Evolutionary conservation across 1,140 invertebrate species (phyloP), one percentile per base, ranked within the genome.

Genomic region (Heliconius melpomene): DNA sequence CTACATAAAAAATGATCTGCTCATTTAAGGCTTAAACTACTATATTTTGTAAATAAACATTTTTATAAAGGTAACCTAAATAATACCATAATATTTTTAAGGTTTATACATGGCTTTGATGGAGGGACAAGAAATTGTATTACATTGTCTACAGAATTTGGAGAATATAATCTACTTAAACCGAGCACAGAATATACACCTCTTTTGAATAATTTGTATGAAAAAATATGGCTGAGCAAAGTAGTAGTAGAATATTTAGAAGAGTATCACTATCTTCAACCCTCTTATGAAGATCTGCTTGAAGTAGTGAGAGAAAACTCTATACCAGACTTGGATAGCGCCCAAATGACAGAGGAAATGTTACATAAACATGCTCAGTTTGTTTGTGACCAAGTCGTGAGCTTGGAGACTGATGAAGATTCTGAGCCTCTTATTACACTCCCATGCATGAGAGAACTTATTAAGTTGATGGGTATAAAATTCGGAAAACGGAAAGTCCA

Each of bases 211-310:
- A 94, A 95, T 72, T 94, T 98, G 32, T 96, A 95, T 90, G 97
- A 97, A 89, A 98, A 98, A 90, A 97, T 97, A 84, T 96, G 96
- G 91, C 93, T 98, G 74, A 96, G 96, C 79, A 98, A 98, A 95
- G 91, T 97, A 36, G 96, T 98, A 16, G 97, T 98, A 66, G 97
- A 98, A 92, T 98, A 97, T 92, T 93, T 98, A 36, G 91, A 96
- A 77, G 95, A 97, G 80, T 92, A 94, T 86, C 89, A 93, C 85
- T 96, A 97, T 87, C 93, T 96, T 26, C 96, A 96, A 83, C 96
- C 97, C 13, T 95, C 95, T 16, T 98, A 98, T 92, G 97, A 98
- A 94, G 97, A 98, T 91, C 93, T 98, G 66, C 87, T 98, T 3
- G 96, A 97, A 82, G 83, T 94, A 26, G 86, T 96, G 18, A 86